Base-by-base conservation (phyloP, 2,113 vertebrate genomes). In the Campylomormyrus numenius region DNA sequence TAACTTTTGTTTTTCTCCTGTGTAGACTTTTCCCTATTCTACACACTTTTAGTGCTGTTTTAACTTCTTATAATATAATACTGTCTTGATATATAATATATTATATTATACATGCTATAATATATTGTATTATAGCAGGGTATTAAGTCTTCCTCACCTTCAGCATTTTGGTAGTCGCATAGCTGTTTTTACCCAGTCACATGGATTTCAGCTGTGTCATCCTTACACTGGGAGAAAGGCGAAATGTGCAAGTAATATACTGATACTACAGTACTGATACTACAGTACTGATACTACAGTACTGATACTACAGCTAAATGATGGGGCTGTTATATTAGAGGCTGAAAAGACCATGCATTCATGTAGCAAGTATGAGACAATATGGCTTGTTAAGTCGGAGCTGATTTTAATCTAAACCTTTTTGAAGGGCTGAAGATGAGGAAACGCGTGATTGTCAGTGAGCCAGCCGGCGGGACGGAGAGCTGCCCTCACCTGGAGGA, bases 401-500 rank as follows among this genome's bases (percentile, higher is more conserved):
- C 49, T 56, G 27, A 56, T 53, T 87, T 52, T 31, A 5, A 15
- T 13, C 11, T 0, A 13, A 27, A n/a, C 0, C 0, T 86, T 52
- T 48, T 35, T 21, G 27, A 89, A 99, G 98, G 98, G 89, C 99
- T 99, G 92, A 99, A 98, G 94, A 93, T 99, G 89, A 96, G 98
- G 92, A 97, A 95, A 88, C 95, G 98, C 0, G 95, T 49, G 87
- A 96, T 99, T 90, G 96, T 92, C 7, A 99, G 97, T 58, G 95
- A 97, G 91, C 98, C 98, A 1, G 97, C 96, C 0, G 98, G 97
- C 11, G 97, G 96, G 1, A 95, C 95, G 0, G 97, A 97, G 15
- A 98, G 94, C 95, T 99, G 98, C 89, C 97, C 98, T 1, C 98
- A 99, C 92, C 96, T 99, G 66, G 93, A 97, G 93, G 98, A 99